These are phyloP conservation scores for Mercenaria mercenaria DNA, from an alignment of 1,140 invertebrate species.

Conservation along the genomic window DNA sequence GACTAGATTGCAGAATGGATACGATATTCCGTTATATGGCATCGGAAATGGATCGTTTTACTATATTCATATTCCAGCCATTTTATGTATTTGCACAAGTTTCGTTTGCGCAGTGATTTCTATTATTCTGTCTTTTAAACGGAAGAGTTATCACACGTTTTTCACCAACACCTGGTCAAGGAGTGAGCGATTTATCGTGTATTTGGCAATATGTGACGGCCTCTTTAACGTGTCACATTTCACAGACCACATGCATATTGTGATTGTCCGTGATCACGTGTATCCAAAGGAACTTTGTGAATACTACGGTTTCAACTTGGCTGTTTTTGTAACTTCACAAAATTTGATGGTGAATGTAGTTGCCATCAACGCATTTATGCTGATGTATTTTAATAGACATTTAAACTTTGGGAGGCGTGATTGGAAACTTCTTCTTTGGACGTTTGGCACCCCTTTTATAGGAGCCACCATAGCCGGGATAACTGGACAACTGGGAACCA, in stretches of 20 bases:
- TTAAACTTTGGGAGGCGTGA: conserved; percentile 47
- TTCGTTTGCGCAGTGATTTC: conserved; percentile 40
- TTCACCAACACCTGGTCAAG: conserved; percentile 41
- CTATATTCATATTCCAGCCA: conserved; percentile 55
- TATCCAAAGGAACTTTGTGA: conserved; percentile 53
- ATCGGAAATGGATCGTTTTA: conserved; percentile 48
- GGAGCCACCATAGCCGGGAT: conserved; percentile 31
- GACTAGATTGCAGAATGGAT: background rate
- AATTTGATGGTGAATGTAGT: conserved; percentile 55
- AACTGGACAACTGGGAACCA: conserved; percentile 40
- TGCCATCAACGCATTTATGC: conserved; percentile 55
- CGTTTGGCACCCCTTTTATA: conserved; percentile 46
- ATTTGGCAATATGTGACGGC: conserved; percentile 57
- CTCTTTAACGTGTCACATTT: conserved; percentile 54
- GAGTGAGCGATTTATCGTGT: conserved; percentile 58
- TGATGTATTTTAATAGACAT: conserved; percentile 57
- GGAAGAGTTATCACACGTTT: conserved; percentile 16
- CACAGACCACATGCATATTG: conserved; percentile 42
- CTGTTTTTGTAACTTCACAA: conserved; percentile 51
- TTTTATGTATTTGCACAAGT: conserved; percentile 48
- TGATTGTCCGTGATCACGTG: conserved; percentile 26
- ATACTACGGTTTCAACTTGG: conserved; percentile 57
- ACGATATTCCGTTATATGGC: conserved; percentile 41
- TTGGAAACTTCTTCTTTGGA: conserved; percentile 43
- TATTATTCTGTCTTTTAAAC: conserved; percentile 24